Evolutionary conservation across 2,888 invertebrate species (phyloP).

Genomic region (Drosophila fulvimacula): DNA sequence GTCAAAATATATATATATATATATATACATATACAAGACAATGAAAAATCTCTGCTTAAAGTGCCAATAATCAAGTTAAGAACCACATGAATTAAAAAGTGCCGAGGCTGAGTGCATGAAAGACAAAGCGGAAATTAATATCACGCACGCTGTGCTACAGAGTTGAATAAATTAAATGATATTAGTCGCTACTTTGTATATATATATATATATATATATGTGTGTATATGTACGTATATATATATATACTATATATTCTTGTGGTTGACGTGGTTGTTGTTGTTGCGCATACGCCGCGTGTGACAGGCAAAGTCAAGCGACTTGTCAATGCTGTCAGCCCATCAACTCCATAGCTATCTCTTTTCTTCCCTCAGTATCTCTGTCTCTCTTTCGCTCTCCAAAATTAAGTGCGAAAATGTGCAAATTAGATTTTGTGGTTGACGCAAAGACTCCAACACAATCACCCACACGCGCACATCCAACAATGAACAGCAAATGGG

Average conservation of each 20-base stretch:
- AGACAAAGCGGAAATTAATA: conserved; percentile 68
- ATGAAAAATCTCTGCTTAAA: conserved; percentile 37
- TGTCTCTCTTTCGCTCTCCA: conserved; percentile 31
- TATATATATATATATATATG: neutral
- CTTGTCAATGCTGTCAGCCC: conserved; percentile 52
- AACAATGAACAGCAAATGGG: conserved; percentile 9
- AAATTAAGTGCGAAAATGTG: conserved; percentile 70
- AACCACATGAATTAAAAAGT: conserved; percentile 56
- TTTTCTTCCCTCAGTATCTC: conserved; percentile 24
- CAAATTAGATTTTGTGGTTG: conserved; percentile 70
- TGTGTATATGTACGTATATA: neutral
- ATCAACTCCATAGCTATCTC: conserved; percentile 44
- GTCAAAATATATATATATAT: neutral
- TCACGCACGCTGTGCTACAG: conserved; percentile 42
- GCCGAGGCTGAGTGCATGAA: conserved; percentile 17
- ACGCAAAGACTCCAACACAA: conserved; percentile 31
- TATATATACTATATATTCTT: conserved; percentile 16
- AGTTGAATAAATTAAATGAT: conserved; percentile 69
- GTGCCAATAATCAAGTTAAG: conserved; percentile 65
- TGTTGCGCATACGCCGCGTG: conserved; percentile 52
- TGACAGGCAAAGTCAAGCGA: conserved; percentile 32
- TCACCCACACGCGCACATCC: conserved; percentile 16
- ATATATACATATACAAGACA: neutral
- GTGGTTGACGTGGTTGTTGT: conserved; percentile 35
- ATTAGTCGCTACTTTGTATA: conserved; percentile 60